These are phyloP conservation scores for Tenthredo livida DNA, from an alignment of 2,888 invertebrate species.

Conservation along the genomic window DNA sequence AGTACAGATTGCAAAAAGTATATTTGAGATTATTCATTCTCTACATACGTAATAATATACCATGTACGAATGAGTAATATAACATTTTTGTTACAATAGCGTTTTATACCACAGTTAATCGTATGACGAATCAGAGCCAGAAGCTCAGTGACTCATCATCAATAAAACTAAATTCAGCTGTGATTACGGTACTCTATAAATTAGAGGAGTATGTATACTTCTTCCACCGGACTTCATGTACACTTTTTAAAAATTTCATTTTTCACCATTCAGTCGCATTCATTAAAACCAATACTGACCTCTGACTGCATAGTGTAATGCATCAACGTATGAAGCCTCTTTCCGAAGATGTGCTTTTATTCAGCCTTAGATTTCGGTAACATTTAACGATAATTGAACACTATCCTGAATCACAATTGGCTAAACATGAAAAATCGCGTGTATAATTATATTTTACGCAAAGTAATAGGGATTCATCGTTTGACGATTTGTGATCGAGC, in stretches of 20 bases:
- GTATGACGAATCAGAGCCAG: background rate
- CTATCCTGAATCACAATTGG: background rate
- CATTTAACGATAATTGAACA: background rate
- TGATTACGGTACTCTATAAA: background rate
- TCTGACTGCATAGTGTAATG: background rate
- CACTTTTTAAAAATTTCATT: too few species aligned
- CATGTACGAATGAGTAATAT: background rate
- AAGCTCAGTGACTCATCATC: conserved; percentile 3
- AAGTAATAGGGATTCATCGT: too few species aligned
- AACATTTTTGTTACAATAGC: background rate
- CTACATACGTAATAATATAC: background rate
- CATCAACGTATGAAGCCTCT: background rate
- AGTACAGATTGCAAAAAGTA: background rate
- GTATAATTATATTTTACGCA: background rate
- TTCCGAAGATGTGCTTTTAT: background rate
- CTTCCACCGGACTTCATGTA: too few species aligned
- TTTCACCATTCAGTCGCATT: background rate
- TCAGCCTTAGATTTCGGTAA: background rate
- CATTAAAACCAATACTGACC: background rate
- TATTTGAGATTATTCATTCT: background rate
- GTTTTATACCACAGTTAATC: background rate
- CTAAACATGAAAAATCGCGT: background rate
- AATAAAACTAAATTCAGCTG: background rate
- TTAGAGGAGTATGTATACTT: background rate
- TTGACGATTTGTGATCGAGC: background rate